Evolutionary conservation across 2,888 invertebrate genomes (phyloP), one percentile per base, ranked within the genome.

Genomic region (Smittia sp.): DNA sequence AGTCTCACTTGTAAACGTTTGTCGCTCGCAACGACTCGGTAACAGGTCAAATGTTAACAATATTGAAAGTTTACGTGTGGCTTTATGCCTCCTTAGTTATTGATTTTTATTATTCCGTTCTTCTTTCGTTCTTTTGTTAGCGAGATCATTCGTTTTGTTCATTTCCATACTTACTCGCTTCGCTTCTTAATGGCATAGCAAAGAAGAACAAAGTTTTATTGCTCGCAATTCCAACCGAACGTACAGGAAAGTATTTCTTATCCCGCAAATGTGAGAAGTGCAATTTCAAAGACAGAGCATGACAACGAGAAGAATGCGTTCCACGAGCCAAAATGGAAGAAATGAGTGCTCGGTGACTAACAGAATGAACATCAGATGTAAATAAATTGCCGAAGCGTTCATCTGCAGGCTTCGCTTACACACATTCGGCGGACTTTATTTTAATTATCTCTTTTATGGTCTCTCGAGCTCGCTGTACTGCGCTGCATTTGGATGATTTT

Each of bases 21-120:
- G 32, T 32, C 32, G 32, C 32, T 32, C 32, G 3, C 32, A n/a
- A n/a, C 9, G 32, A 6, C n/a, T n/a, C 6, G 46, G 46, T 46
- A 6, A 41, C 67, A 41, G 67, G 67, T 67, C 67, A 67, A 67
- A n/a, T 41, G 67, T 67, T 67, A 67, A 67, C 67, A 67, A 67
- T 67, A 67, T 67, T 67, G 38, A 39, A 46, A 46, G 46, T 46
- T 46, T 46, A 46, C 15, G 46, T 46, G n/a, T 46, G 32, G 32
- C 32, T 46, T 46, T 46, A 46, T 46, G 46, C 46, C 46, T 46
- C 39, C 41, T 67, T 6, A 46, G 38, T 27, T 67, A 46, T 46
- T 46, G 46, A 46, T 46, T 67, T 39, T 67, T 67, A 67, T 67
- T 67, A 46, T 15, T 65, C 27, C 58, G 13, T 24, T 58, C 20